Percentiles rank a stretch among this genome's conserved stretches.
Conservation (phyloP, 2,797 vertebrate genomes). For the Myotis myotis region DNA sequence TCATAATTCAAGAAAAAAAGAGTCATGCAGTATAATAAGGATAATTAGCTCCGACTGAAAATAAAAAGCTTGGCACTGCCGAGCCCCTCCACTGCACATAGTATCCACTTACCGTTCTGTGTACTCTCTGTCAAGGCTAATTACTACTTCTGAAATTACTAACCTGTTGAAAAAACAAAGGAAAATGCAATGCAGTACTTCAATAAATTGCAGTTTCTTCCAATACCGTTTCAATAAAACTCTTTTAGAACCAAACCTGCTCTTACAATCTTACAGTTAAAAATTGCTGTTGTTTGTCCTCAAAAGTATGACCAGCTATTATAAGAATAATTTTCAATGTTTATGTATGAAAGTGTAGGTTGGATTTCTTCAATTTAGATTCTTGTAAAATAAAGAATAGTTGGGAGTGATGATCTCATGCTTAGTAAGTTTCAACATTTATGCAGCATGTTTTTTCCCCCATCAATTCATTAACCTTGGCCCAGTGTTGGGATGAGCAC, state of each 20-base stretch:
- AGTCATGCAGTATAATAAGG: constrained; percentile 85
- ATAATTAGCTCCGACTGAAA: constrained; percentile 86
- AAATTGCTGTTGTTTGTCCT: background rate
- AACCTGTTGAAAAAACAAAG: constrained; percentile 87
- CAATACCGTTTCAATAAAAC: constrained; percentile 72
- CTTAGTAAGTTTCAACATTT: background rate
- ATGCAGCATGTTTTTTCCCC: background rate
- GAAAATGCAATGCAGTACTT: constrained; percentile 76
- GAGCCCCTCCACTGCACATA: constrained; percentile 78
- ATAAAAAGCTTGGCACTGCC: constrained; percentile 83
- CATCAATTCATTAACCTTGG: constrained; percentile 54
- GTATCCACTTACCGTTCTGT: constrained; percentile 83
- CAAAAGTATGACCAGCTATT: background rate
- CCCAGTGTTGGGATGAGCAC: background rate
- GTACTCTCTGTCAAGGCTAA: constrained; percentile 84
- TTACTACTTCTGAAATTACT: constrained; percentile 86
- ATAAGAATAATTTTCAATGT: background rate
- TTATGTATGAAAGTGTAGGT: background rate
- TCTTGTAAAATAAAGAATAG: constrained; percentile 27
- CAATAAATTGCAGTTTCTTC: constrained; percentile 71
- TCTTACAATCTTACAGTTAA: background rate
- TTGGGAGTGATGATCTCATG: constrained; percentile 31
- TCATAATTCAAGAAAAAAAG: constrained; percentile 87
- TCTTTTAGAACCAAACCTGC: constrained; percentile 25
- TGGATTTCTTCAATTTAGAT: constrained; percentile 9